These are phyloP conservation scores for Caenorhabditis auriculariae DNA, from an alignment of 2,888 invertebrate species.

Conservation along the genomic window DNA sequence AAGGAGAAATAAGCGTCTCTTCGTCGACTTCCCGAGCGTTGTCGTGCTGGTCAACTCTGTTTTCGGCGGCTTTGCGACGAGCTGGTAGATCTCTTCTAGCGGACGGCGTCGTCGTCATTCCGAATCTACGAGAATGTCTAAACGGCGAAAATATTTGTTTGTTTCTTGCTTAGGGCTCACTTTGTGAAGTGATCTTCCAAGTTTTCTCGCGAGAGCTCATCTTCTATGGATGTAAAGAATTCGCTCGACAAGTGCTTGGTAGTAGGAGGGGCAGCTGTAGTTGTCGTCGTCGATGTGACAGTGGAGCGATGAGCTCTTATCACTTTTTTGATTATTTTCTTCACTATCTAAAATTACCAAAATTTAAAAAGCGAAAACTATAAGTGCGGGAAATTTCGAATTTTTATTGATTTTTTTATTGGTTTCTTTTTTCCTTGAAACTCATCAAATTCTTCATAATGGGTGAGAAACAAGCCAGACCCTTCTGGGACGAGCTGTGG, in stretches of 20 bases:
- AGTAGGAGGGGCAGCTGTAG: conserved; percentile 14
- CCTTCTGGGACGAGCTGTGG: too few species aligned
- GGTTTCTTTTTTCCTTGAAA: too few species aligned
- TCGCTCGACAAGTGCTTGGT: too few species aligned
- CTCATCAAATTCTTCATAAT: too few species aligned
- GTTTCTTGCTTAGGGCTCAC: neutral
- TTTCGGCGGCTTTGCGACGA: conserved; percentile 15
- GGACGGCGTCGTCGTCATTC: conserved; percentile 31
- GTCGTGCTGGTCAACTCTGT: conserved; percentile 24
- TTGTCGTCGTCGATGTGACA: conserved; percentile 4
- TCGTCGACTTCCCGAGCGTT: conserved; percentile 47
- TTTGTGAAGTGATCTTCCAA: too few species aligned
- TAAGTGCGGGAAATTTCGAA: too few species aligned
- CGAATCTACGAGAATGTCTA: conserved; percentile 21
- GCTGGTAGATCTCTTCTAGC: conserved; percentile 34
- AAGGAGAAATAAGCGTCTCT: conserved; percentile 40
- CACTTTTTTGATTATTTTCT: conserved; percentile 31
- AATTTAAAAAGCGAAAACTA: conserved; percentile 4
- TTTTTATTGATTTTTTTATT: too few species aligned
- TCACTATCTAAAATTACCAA: conserved; percentile 15
- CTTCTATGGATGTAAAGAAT: conserved; percentile 1
- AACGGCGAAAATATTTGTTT: neutral
- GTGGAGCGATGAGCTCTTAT: conserved; percentile 15
- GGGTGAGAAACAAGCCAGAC: too few species aligned
- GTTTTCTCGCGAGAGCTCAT: too few species aligned